A percentile compares a stretch with the other conserved stretches of the same genome.
These are phyloP conservation scores for Tamandua tetradactyla DNA, from an alignment of 2,797 vertebrate species.

Conservation along the genomic window DNA sequence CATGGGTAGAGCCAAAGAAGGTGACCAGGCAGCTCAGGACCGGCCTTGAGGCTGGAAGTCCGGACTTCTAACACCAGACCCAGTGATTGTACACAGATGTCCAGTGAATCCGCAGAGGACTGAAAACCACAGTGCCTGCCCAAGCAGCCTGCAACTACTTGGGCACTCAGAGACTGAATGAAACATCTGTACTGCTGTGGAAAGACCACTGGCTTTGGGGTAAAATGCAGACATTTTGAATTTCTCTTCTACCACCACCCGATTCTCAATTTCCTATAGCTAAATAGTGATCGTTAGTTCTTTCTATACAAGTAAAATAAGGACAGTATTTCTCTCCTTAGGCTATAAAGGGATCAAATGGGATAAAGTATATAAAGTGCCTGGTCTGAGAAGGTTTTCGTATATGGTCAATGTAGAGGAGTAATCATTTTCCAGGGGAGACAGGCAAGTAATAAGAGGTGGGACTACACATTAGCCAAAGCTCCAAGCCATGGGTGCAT, in stretches of 20 bases:
- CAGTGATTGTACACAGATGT: not conserved
- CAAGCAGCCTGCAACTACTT: not conserved
- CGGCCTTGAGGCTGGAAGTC: not conserved
- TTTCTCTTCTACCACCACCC: not conserved
- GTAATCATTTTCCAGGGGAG: not conserved
- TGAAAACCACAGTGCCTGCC: not conserved
- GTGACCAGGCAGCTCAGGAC: not conserved
- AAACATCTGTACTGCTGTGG: not conserved
- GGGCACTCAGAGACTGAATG: not conserved
- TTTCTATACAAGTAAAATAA: not conserved
- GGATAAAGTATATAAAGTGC: not conserved
- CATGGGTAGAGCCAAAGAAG: not conserved
- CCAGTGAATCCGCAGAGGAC: not conserved
- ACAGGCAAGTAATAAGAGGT: not conserved
- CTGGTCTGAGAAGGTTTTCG: not conserved
- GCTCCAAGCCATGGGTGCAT: not conserved
- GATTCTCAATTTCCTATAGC: not conserved
- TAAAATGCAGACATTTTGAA: not conserved
- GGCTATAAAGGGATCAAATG: not conserved
- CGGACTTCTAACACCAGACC: not conserved
- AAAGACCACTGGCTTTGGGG: not conserved
- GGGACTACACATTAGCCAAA: not conserved
- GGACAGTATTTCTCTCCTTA: not conserved
- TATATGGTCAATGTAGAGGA: not conserved
- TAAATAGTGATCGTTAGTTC: not conserved